Evolutionary conservation across 2,113 vertebrate species (phyloP), one percentile per base, ranked within the genome.

Genomic region (Urocitellus parryii): DNA sequence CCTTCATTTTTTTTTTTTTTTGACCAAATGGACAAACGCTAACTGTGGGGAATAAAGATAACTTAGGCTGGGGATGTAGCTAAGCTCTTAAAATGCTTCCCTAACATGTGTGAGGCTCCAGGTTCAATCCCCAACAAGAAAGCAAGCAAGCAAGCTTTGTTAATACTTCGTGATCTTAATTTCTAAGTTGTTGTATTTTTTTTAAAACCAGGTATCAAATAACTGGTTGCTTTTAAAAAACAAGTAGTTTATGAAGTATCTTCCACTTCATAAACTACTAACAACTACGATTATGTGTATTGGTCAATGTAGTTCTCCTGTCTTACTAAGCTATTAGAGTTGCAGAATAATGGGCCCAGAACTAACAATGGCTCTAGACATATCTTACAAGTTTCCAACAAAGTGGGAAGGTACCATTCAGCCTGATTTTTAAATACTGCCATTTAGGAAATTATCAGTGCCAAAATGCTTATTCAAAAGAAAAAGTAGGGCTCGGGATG

Each of bases 191-290:
- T 22, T 51, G 3, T n/a, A 77, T 85, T 83, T 97, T 93, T 17
- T 97, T 93, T 14, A 42, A 96, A 86, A 97, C 51, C 58, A 79
- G 72, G 51, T 58, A 91, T 29, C 72, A 79, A 95, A 58, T 76
- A 87, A 25, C 58, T 97, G 51, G 53, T 20, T 79, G 45, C 25
- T 29, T 76, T 83, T 89, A 51, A 48, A 94, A 76, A 81, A 51
- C 84, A 13, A 90, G 53, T n/a, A n/a, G n/a, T n/a, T n/a, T n/a
- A n/a, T n/a, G 7, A 97, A 72, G 51, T 83, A 91, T 22, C 93
- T 88, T 68, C 84, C 90, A 61, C 85, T 97, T 93, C 74, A 93
- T 56, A 97, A 95, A 94, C 90, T 88, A 80, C 22, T 95, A 87
- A 77, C 37, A 94, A 79, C 7, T 73, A 90, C 81, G 53, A 45